A percentile compares a stretch with the other conserved stretches of the same genome.
Conservation (phyloP, 1,140 invertebrate genomes). For the Delia radicum region DNA sequence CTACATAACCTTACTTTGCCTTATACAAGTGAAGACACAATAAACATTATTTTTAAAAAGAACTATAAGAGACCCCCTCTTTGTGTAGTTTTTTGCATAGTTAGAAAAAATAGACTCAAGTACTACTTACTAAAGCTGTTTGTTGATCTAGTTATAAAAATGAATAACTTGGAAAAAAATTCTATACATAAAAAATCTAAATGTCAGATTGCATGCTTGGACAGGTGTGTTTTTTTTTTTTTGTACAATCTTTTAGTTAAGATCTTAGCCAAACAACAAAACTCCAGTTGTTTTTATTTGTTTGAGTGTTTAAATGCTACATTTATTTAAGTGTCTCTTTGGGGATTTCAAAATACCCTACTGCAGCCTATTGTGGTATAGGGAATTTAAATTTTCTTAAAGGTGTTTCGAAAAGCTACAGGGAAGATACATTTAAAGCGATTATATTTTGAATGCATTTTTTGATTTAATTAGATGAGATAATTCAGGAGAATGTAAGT, state of each 20-base stretch:
- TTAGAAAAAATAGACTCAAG: neutral
- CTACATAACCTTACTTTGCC: neutral
- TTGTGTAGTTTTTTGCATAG: neutral
- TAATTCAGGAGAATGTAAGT: too few relatives aligned
- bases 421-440: too few relatives aligned
- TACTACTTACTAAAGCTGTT: neutral
- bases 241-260: neutral
- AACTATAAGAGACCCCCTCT: neutral
- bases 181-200: neutral
- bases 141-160: neutral
- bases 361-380: too few relatives aligned
- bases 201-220: conserved; percentile 16
- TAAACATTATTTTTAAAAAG: too few relatives aligned
- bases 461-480: too few relatives aligned
- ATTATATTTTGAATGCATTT: too few relatives aligned
- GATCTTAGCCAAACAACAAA: neutral
- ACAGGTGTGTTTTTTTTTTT: conserved; percentile 4
- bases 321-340: too few relatives aligned
- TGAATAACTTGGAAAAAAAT: neutral
- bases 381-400: too few relatives aligned
- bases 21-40: neutral
- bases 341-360: too few relatives aligned
- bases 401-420: too few relatives aligned
- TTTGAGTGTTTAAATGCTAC: neutral
- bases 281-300: neutral